phyloP scores from a whole-genome alignment of 1,140 invertebrate species.

The Whitmania pigra region DNA sequence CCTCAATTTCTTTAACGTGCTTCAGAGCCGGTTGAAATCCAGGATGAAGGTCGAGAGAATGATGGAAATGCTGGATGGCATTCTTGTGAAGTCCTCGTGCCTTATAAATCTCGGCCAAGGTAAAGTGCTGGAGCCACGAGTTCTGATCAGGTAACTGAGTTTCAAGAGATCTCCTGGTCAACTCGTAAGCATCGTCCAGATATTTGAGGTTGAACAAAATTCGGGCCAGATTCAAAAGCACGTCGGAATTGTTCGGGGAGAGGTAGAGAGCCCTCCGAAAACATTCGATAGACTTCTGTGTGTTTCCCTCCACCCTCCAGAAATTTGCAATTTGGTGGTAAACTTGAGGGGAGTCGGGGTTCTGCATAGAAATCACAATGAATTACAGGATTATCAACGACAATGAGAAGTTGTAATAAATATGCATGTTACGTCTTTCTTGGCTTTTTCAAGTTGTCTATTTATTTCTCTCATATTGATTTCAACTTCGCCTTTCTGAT shows the following conservation, averaged over 20 bases:
- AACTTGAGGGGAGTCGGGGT: constrained; percentile 68
- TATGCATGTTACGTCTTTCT: constrained; percentile 49
- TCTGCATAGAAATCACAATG: constrained; percentile 43
- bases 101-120: constrained; percentile 52
- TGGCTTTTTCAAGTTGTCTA: constrained; percentile 61
- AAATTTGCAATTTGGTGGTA: constrained; percentile 82
- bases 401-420: not conserved
- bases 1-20: constrained; percentile 55
- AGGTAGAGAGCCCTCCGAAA: constrained; percentile 68
- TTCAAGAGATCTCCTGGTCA: constrained; percentile 59
- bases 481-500: constrained; percentile 56
- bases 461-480: constrained; percentile 66
- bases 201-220: constrained; percentile 72
- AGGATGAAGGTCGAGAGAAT: constrained; percentile 65
- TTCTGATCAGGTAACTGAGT: constrained; percentile 66
- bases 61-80: constrained; percentile 62
- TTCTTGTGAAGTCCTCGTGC: constrained; percentile 71
- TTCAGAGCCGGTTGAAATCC: constrained; percentile 63
- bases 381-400: not conserved
- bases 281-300: constrained; percentile 69
- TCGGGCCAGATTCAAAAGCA: constrained; percentile 65
- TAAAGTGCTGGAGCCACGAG: constrained; percentile 79
- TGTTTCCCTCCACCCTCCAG: constrained; percentile 60
- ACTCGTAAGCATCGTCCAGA: constrained; percentile 71
- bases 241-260: constrained; percentile 70